These are phyloP conservation scores for Poecilobothrus nobilitatus DNA, from an alignment of 2,888 invertebrate species.

Conservation along the genomic window DNA sequence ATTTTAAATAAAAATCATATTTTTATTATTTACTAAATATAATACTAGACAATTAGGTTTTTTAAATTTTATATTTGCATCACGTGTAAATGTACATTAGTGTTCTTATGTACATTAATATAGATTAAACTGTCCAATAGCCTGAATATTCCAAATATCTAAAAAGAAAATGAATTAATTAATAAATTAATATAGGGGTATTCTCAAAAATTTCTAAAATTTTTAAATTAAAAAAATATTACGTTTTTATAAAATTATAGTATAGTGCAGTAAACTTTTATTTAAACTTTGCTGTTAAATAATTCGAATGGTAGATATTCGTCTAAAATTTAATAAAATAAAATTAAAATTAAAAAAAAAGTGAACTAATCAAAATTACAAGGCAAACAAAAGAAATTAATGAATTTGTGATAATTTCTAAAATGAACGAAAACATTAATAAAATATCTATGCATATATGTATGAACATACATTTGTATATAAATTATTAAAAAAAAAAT, in stretches of 20 bases:
- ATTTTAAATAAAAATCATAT: no score
- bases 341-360: not conserved
- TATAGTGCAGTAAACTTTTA: not conserved
- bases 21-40: no score
- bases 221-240: not conserved
- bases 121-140: not conserved
- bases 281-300: not conserved
- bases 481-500: not conserved
- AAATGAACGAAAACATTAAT: no score
- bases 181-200: not conserved
- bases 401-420: no score
- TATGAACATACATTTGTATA: no score
- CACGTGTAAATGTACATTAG: no score
- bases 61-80: no score
- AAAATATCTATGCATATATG: no score
- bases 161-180: not conserved
- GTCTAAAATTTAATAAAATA: not conserved
- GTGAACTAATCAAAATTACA: not conserved
- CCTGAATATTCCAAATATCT: conserved; percentile 3
- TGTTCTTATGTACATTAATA: not conserved
- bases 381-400: no score
- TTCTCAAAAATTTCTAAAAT: not conserved
- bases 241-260: not conserved
- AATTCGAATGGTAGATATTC: not conserved
- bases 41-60: no score